These are phyloP conservation scores for Dimorphilus gyrociliatus DNA, from an alignment of 2,888 invertebrate genomes.

Conservation along the genomic window DNA sequence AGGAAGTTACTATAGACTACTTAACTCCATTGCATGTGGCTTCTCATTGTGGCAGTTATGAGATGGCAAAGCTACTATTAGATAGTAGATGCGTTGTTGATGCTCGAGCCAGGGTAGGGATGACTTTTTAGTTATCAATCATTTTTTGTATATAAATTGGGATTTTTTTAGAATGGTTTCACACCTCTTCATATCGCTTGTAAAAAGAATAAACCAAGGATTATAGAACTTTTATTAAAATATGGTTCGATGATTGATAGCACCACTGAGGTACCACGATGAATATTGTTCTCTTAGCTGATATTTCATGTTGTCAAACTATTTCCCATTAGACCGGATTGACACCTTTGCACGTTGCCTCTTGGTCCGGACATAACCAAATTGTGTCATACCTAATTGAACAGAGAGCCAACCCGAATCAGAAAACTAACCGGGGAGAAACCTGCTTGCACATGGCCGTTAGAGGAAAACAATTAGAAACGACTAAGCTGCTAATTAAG, in stretches of 20 bases:
- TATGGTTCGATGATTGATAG: conserved; percentile 80
- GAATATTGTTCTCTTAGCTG: no score
- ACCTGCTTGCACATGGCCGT: conserved; percentile 36
- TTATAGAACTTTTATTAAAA: conserved; percentile 84
- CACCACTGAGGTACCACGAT: conserved; percentile 61
- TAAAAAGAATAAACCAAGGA: conserved; percentile 93
- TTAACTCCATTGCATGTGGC: conserved; percentile 92
- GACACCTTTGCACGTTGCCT: conserved; percentile 91
- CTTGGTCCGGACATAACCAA: conserved; percentile 99
- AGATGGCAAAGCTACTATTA: conserved; percentile 63
- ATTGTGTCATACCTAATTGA: no score
- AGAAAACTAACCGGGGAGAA: conserved; percentile 93
- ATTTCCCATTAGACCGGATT: no score
- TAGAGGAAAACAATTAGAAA: no score
- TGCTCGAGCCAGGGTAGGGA: conserved; percentile 55
- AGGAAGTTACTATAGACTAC: conserved; percentile 97
- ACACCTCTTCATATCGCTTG: conserved; percentile 96
- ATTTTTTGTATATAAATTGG: no score
- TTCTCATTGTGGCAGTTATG: conserved; percentile 43
- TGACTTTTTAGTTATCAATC: no score
- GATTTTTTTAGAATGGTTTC: conserved; percentile 63
- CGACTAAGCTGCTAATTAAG: no score
- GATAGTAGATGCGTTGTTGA: conserved; percentile 94
- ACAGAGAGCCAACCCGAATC: conserved; percentile 90
- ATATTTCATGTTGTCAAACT: no score